A percentile compares a stretch with the other conserved stretches of the same genome.
Conservation (phyloP, 1,140 invertebrate genomes). For the Ladona fulva region DNA sequence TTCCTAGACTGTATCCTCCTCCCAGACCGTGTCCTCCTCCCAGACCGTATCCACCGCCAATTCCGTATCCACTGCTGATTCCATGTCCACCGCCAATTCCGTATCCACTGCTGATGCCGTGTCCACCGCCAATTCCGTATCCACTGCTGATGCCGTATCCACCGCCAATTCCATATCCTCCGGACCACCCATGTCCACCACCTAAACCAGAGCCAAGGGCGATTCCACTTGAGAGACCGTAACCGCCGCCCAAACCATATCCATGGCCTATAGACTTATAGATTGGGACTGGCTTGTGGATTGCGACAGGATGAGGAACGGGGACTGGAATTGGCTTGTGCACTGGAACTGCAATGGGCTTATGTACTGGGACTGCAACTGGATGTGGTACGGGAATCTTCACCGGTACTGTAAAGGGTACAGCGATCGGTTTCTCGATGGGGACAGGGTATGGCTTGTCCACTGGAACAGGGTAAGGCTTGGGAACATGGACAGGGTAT, state of each 20-base stretch:
- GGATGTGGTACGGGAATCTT: constrained; percentile 26
- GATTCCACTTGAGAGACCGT: too few relatives aligned
- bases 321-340: constrained; percentile 22
- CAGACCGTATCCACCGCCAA: too few relatives aligned
- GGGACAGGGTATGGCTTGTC: constrained; percentile 16
- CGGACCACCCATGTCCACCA: background rate
- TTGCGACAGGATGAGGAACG: constrained; percentile 23
- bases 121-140: too few relatives aligned
- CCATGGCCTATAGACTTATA: background rate
- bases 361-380: constrained; percentile 25
- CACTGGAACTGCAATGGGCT: constrained; percentile 23
- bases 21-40: too few relatives aligned
- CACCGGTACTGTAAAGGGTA: constrained; percentile 25
- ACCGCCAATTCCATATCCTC: background rate
- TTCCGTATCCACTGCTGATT: too few relatives aligned
- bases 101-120: too few relatives aligned
- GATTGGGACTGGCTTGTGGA: constrained; percentile 21
- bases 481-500: constrained; percentile 15
- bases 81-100: too few relatives aligned
- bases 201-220: too few relatives aligned
- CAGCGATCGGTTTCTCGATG: constrained; percentile 18
- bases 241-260: too few relatives aligned
- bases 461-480: constrained; percentile 24
- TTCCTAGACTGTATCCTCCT: too few relatives aligned
- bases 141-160: too few relatives aligned